These are phyloP conservation scores for Furcula furcula DNA, from an alignment of 2,888 invertebrate genomes.

Conservation along the genomic window DNA sequence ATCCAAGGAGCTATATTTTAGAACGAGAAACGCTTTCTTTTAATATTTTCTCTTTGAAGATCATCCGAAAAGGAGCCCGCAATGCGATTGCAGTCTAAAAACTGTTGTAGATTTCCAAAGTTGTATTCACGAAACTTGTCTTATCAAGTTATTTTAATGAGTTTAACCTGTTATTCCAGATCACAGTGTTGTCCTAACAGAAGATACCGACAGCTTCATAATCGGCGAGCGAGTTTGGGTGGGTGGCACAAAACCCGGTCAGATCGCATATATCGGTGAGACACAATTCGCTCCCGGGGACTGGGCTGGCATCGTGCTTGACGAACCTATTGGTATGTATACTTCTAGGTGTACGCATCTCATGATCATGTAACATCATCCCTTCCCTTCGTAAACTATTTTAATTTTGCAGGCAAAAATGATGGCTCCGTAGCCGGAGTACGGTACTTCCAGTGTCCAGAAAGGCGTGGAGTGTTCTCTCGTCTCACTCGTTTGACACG, in stretches of 20 bases:
- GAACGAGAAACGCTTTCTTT: constrained; percentile 38
- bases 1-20: constrained; percentile 49
- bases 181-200: constrained; percentile 91
- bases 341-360: too few relatives aligned
- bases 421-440: constrained; percentile 97
- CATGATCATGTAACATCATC: too few relatives aligned
- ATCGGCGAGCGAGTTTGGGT: constrained; percentile 98
- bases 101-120: constrained; percentile 4
- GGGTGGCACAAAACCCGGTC: constrained; percentile 94
- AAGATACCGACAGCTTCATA: constrained; percentile 97
- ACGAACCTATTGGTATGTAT: constrained; percentile 93
- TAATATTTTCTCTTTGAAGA: constrained; percentile 18
- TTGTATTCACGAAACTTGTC: constrained; percentile 1
- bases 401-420: constrained; percentile 93
- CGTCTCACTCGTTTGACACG: constrained; percentile 92
- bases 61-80: not conserved
- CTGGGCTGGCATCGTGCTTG: constrained; percentile 98
- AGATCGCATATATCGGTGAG: constrained; percentile 96
- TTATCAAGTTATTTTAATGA: constrained; percentile 7
- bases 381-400: too few relatives aligned
- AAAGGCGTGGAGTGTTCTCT: constrained; percentile 96
- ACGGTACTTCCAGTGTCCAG: constrained; percentile 96
- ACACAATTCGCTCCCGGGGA: constrained; percentile 99
- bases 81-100: not conserved
- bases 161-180: constrained; percentile 78